These are phyloP conservation scores for Lepidostoma basale DNA, from an alignment of 1,140 invertebrate species.

Conservation along the genomic window DNA sequence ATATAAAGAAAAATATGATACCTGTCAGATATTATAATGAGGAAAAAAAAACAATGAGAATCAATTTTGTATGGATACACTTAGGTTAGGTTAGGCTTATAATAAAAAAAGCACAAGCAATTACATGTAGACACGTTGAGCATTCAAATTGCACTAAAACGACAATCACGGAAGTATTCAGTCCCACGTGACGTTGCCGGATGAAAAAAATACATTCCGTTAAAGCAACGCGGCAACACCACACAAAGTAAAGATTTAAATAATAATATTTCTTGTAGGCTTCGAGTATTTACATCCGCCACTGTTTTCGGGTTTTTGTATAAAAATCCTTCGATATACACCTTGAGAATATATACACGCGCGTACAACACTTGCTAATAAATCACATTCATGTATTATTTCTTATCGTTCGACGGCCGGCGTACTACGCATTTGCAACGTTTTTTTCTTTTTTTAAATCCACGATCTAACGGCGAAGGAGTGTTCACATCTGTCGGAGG, in stretches of 20 bases:
- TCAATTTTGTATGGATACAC: background rate
- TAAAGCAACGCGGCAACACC: background rate
- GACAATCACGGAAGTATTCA: background rate
- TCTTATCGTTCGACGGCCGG: too few species aligned
- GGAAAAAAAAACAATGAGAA: background rate
- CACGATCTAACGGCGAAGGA: background rate
- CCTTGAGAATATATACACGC: background rate
- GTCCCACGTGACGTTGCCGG: background rate
- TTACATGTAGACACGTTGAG: conserved; percentile 17
- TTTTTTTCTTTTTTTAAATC: background rate
- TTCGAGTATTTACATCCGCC: background rate
- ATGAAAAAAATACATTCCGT: background rate
- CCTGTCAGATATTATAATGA: background rate
- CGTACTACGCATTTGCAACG: too few species aligned
- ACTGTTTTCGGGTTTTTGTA: background rate
- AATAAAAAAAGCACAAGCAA: conserved; percentile 1
- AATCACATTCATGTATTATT: too few species aligned
- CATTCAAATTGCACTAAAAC: conserved; percentile 15
- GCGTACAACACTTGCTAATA: background rate
- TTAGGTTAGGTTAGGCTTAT: background rate
- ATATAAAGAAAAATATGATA: background rate
- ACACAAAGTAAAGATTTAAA: background rate
- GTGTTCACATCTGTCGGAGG: background rate
- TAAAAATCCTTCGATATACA: background rate
- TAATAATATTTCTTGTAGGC: background rate